Conservation (phyloP, 1,140 invertebrate genomes). For the Eciton burchellii region DNA sequence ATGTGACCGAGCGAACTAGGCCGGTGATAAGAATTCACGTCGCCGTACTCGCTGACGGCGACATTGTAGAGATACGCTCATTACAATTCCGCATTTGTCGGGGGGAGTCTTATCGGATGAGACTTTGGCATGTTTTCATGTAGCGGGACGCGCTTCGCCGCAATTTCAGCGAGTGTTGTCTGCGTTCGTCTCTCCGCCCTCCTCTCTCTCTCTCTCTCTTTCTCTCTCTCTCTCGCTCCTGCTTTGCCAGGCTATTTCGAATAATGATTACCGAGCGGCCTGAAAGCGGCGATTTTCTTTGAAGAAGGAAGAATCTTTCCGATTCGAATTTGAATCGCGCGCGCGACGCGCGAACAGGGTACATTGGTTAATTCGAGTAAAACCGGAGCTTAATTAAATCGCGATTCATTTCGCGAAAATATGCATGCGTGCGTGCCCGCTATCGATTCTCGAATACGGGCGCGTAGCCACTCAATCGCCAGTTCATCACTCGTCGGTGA, state of each 20-base stretch:
- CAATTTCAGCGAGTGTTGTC: neutral
- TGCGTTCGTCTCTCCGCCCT: neutral
- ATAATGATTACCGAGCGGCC: conserved; percentile 2
- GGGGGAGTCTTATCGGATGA: neutral
- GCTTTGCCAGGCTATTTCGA: neutral
- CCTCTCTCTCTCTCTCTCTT: too few species aligned
- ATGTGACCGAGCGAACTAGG: neutral
- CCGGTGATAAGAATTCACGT: neutral
- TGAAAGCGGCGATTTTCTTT: neutral
- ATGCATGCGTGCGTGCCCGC: neutral
- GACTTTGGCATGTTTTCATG: neutral
- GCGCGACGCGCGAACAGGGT: neutral
- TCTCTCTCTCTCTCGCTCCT: too few species aligned
- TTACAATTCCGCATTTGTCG: conserved; percentile 14
- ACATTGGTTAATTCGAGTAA: neutral
- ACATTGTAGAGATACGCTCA: neutral
- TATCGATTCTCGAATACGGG: neutral
- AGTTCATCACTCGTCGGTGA: neutral
- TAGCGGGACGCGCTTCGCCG: neutral
- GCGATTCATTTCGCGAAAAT: neutral
- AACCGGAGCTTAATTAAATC: conserved; percentile 20
- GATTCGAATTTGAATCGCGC: too few species aligned
- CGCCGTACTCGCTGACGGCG: neutral
- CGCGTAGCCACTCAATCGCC: too few species aligned
- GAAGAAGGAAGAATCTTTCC: too few species aligned